Evolutionary conservation across 2,888 invertebrate species (phyloP).

Genomic region (Stomorhina lunata): DNA sequence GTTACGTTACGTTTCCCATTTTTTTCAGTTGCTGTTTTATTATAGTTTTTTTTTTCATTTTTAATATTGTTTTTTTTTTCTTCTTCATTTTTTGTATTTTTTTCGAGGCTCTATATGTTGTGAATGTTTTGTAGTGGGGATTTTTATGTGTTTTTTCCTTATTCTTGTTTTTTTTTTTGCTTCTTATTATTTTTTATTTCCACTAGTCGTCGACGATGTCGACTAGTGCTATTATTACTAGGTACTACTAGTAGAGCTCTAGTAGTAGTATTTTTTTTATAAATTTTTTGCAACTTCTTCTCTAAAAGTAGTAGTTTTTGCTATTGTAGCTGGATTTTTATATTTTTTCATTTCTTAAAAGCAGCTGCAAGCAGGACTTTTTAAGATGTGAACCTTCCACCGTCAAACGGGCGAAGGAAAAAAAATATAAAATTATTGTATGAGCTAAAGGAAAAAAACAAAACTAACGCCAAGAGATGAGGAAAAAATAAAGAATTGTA

Average conservation of each 20-base stretch:
- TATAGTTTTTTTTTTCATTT: conserved; percentile 47
- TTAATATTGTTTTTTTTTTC: conserved; percentile 52
- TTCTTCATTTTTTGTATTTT: conserved; percentile 35
- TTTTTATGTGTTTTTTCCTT: conserved; percentile 61
- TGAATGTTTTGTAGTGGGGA: conserved; percentile 65
- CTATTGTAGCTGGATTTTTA: conserved; percentile 68
- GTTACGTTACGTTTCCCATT: conserved; percentile 61
- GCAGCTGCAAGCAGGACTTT: conserved; percentile 68
- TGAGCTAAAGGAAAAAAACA: conserved; percentile 21
- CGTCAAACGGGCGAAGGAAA: conserved; percentile 57
- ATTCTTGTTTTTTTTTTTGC: conserved; percentile 16
- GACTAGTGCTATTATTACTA: conserved; percentile 57
- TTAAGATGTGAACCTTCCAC: conserved; percentile 70
- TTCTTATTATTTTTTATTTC: conserved; percentile 61
- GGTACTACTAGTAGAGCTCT: conserved; percentile 32
- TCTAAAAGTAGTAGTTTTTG: conserved; percentile 46
- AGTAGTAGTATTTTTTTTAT: conserved; percentile 15
- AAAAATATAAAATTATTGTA: conserved; percentile 44
- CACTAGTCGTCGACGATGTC: conserved; percentile 52
- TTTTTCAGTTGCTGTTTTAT: conserved; percentile 42
- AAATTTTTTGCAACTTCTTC: conserved; percentile 43
- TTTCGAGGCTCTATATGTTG: conserved; percentile 64
- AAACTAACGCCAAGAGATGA: conserved; percentile 46
- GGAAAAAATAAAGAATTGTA: conserved; percentile 26
- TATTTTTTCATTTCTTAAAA: conserved; percentile 70